Base-by-base conservation (phyloP, 2,888 invertebrate species). In the Ichneumoninae sp. region DNA sequence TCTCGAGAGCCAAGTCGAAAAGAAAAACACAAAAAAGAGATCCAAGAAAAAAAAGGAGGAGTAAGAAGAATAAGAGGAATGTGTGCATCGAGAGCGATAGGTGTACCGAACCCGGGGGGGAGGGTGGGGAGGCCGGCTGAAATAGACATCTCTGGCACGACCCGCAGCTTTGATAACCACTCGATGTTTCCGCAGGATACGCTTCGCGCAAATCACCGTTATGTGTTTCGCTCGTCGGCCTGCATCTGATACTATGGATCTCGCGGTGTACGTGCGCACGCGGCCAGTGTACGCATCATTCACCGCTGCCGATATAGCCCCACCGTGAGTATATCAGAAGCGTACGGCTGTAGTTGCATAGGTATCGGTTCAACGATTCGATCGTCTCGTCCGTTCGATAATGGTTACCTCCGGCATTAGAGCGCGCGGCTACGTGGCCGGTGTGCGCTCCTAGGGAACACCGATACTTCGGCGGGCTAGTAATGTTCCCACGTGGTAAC, bases 131-230 rank as follows among this genome's bases (percentile, higher is more conserved):
- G 10, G 10, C 78, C 80, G 88, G 81, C 87, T 86, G 88, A 89
- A 88, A 88, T 81, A 85, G 84, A 87, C 86, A 86, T 87, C 66
- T 83, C 63, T 60, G 71, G 26, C 71, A 26, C 47, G 87, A 83
- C 85, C 89, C 83, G 85, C 88, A 88, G 88, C 84, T 89, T 47
- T 89, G 89, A 91, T 91, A 90, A 89, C 87, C 87, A 85, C 86
- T 85, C 85, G 87, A 85, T 88, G 86, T 91, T 91, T 91, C 91
- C 91, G 90, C 90, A 90, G 91, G 91, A 91, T 91, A 89, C 89
- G 89, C 89, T 89, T 88, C 87, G 89, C 87, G 86, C 85, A 87
- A 88, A 87, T 87, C 88, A 91, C 91, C 89, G 90, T 91, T 91
- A 91, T 82, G 80, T 83, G 85, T 81, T 82, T 87, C 76, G 78